Evolutionary conservation across 2,113 vertebrate species (phyloP).

Genomic region (Holacanthus passer): DNA sequence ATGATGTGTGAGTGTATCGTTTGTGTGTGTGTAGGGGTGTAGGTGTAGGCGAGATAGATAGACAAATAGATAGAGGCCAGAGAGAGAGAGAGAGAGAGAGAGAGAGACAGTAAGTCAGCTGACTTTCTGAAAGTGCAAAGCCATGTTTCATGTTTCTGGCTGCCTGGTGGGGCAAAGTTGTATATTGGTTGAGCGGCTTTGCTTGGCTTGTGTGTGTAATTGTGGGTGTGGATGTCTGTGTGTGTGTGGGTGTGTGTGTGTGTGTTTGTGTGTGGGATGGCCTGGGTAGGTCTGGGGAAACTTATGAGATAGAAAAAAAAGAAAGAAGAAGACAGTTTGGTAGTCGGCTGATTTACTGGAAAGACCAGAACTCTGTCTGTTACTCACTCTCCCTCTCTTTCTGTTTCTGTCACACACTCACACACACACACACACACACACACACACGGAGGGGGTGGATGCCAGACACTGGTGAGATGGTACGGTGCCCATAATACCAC

Average conservation of each 20-base stretch:
- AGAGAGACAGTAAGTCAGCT: constrained; percentile 33
- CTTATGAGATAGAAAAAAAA: neutral
- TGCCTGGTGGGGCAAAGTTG: neutral
- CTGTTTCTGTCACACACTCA: too few relatives aligned
- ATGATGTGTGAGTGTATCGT: neutral
- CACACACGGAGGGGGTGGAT: neutral
- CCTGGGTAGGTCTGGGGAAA: neutral
- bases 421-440: constrained; percentile 8
- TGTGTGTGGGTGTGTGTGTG: neutral
- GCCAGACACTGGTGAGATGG: neutral
- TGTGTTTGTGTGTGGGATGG: neutral
- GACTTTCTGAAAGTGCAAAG: constrained; percentile 33
- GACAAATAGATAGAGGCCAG: neutral
- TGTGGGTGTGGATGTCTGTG: neutral
- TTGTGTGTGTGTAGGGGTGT: neutral
- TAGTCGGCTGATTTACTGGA: constrained; percentile 51
- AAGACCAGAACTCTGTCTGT: constrained; percentile 2
- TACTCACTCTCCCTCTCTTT: neutral
- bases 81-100: neutral
- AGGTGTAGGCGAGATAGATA: neutral
- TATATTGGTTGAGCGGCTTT: too few relatives aligned
- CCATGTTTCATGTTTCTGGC: neutral
- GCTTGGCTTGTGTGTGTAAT: neutral
- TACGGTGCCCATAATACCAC: neutral
- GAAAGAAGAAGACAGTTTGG: constrained; percentile 14